Percentiles rank a stretch among this genome's conserved stretches.
These are phyloP conservation scores for Tetranychus urticae DNA, from an alignment of 1,140 invertebrate species.

Conservation along the genomic window DNA sequence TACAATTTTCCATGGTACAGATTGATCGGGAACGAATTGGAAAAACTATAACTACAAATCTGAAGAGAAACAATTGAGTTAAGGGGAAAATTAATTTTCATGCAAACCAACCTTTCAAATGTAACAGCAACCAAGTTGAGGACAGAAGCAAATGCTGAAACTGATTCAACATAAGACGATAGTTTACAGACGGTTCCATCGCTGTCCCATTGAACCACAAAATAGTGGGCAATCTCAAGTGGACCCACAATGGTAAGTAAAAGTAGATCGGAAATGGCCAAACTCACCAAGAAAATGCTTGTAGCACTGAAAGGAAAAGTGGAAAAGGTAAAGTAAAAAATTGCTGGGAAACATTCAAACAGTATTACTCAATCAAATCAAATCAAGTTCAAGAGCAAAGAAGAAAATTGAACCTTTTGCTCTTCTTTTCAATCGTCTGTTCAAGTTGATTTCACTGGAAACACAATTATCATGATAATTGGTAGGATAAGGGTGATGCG, in stretches of 20 bases:
- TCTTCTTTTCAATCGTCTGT: no score
- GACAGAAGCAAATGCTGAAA: conserved; percentile 14
- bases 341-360: no score
- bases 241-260: conserved; percentile 14
- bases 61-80: not conserved
- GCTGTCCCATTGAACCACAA: conserved; percentile 13
- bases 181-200: conserved; percentile 13
- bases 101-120: conserved; percentile 11
- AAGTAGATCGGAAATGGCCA: conserved; percentile 14
- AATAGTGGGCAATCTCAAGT: conserved; percentile 14
- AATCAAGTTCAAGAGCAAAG: no score
- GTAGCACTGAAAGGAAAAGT: conserved; percentile 4
- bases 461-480: no score
- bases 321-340: not conserved
- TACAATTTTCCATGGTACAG: conserved; percentile 14
- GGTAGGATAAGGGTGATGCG: no score
- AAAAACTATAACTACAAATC: conserved; percentile 16
- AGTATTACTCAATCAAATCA: no score
- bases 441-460: no score
- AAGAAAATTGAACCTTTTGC: no score
- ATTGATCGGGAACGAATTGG: conserved; percentile 14
- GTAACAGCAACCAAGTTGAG: conserved; percentile 15
- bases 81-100: not conserved
- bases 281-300: conserved; percentile 12
- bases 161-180: conserved; percentile 9